Evolutionary conservation across 1,140 invertebrate species (phyloP).

Genomic region (Portunus trituberculatus): DNA sequence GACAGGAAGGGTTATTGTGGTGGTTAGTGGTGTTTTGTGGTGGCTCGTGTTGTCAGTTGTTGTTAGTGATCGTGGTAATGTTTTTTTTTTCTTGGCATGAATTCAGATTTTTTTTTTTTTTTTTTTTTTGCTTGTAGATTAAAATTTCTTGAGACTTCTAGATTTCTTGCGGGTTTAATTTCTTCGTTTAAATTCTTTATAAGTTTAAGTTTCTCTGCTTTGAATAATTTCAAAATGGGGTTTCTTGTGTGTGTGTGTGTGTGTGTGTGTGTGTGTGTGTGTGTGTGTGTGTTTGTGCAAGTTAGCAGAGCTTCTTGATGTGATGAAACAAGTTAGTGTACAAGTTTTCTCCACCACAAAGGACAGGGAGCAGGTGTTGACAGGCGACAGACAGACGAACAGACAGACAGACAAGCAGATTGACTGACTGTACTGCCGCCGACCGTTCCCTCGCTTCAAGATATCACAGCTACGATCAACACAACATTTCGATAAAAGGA

Average conservation of each 20-base stretch:
- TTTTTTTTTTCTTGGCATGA: background rate
- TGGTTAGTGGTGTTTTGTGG: background rate
- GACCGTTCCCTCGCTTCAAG: slow-evolving; percentile 52
- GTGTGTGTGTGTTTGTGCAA: too few relatives aligned
- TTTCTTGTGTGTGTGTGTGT: too few relatives aligned
- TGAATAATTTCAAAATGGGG: too few relatives aligned
- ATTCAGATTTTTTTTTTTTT: too few relatives aligned
- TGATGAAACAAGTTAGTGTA: too few relatives aligned
- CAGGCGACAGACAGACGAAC: background rate
- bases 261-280: too few relatives aligned
- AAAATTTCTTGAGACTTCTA: too few relatives aligned
- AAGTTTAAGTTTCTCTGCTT: too few relatives aligned
- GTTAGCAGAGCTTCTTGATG: too few relatives aligned
- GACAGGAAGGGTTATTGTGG: background rate
- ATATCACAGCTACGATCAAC: slow-evolving; percentile 74
- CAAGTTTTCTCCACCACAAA: background rate
- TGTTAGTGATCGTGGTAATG: background rate
- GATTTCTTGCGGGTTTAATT: too few relatives aligned
- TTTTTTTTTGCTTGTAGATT: too few relatives aligned
- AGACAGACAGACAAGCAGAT: background rate
- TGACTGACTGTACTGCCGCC: background rate
- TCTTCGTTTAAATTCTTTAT: too few relatives aligned
- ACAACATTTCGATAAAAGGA: slow-evolving; percentile 70
- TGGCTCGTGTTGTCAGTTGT: background rate
- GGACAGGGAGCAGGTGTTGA: background rate